Evolutionary conservation across 2,797 vertebrate genomes (phyloP), one percentile per base, ranked within the genome.

Genomic region (Euthynnus affinis): DNA sequence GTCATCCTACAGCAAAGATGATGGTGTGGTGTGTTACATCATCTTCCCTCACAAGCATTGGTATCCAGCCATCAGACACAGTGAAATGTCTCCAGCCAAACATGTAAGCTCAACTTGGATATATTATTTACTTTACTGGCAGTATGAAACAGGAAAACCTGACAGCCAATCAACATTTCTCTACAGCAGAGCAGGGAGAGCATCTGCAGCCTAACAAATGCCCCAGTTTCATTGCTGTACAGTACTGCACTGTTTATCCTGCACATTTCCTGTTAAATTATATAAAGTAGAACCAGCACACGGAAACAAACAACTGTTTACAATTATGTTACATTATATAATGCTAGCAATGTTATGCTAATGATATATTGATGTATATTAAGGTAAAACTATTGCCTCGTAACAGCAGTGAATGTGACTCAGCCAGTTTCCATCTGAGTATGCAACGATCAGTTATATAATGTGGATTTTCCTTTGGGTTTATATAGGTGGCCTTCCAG

Each of bases 391-490:
- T 69, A 34, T 1, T 22, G 71, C 61, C 73, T 40, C 60, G 42
- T 76, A 76, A 57, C 58, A 51, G 46, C 71, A 4, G 37, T 32
- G 71, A 65, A 34, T 23, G 62, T 71, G 75, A 81, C 61, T 81
- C 70, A 77, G 53, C 14, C 48, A n/a, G 46, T 15, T 15, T 51
- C 25, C 13, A 5, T 29, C 32, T 22, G 27, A 15, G 40, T 25
- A 32, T 23, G 44, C 20, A 74, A 55, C 14, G 0, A 68, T 78
- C 62, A 52, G 49, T 76, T 79, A 40, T 76, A 76, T 74, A 78
- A 81, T 66, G 55, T n/a, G 49, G 63, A 23, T 57, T 79, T 81
- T 74, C 85, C 78, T 70, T 57, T 70, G 71, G 78, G 70, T 62
- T 68, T 66, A 25, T 34, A 40, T 60, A 55, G 61, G 80, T 37